Percentiles rank a stretch among this genome's conserved stretches.
phyloP scores from a whole-genome alignment of 2,113 vertebrate genomes.

The Carlito syrichta region DNA sequence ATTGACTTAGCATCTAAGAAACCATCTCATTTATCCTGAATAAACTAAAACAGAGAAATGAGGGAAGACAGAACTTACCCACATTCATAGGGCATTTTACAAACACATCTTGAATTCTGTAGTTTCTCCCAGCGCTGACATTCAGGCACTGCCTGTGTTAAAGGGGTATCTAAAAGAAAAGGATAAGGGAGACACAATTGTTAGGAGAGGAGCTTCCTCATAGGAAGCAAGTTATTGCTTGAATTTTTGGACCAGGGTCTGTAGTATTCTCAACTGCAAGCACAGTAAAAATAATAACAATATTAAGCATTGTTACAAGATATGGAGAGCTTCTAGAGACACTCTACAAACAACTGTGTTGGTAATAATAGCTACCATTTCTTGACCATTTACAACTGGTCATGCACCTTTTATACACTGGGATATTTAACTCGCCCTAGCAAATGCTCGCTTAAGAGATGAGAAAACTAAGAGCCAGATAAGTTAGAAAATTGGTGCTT shows the following conservation, averaged over 20 bases:
- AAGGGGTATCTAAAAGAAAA: slow-evolving; percentile 69
- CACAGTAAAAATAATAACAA: not conserved
- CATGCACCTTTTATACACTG: not conserved
- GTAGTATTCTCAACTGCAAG: not conserved
- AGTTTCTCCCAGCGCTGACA: slow-evolving; percentile 91
- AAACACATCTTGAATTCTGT: slow-evolving; percentile 85
- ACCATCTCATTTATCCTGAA: slow-evolving; percentile 36
- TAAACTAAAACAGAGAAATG: slow-evolving; percentile 44
- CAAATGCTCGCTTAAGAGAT: not conserved
- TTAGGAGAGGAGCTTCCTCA: not conserved
- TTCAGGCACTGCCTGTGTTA: slow-evolving; percentile 65
- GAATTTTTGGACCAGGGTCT: not conserved
- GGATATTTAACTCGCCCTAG: not conserved
- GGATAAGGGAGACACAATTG: not conserved
- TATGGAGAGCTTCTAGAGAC: rapidly evolving
- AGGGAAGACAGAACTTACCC: slow-evolving; percentile 82
- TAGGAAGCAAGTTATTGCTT: not conserved
- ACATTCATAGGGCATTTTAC: slow-evolving; percentile 91
- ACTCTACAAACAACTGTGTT: not conserved
- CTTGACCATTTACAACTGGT: not conserved
- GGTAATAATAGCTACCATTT: not conserved
- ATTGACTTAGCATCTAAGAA: not conserved
- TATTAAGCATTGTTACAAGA: not conserved
- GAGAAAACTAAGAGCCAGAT: not conserved
- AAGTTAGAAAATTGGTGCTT: not conserved